phyloP scores from a whole-genome alignment of 1,140 invertebrate genomes.

The Phortica variegata region DNA sequence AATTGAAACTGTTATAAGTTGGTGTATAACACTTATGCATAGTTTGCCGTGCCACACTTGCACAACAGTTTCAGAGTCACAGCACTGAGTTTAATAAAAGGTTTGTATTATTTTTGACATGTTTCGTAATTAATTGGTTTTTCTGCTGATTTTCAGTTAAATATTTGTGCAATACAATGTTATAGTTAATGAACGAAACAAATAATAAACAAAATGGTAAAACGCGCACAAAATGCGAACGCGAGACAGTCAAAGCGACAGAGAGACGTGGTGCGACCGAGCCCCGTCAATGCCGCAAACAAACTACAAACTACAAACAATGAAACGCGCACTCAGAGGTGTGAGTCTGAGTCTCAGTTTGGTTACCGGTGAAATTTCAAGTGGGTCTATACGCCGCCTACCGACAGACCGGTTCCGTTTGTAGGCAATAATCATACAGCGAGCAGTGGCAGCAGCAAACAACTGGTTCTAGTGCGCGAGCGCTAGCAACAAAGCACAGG shows the following conservation, averaged over 20 bases:
- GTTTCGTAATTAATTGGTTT: too few species aligned
- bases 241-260: constrained; percentile 23
- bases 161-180: too few species aligned
- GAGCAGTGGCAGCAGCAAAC: constrained; percentile 12
- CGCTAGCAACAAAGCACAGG: too few species aligned
- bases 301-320: constrained; percentile 37
- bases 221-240: neutral
- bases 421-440: constrained; percentile 12
- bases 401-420: constrained; percentile 13
- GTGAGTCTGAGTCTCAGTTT: neutral
- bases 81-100: too few species aligned
- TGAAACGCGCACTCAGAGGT: constrained; percentile 4
- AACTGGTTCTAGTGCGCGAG: constrained; percentile 7
- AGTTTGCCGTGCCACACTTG: too few species aligned
- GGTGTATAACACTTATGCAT: too few species aligned
- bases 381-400: constrained; percentile 23
- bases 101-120: too few species aligned
- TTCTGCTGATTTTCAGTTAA: too few species aligned
- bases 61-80: too few species aligned
- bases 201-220: too few species aligned
- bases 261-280: constrained; percentile 36
- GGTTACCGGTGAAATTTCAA: constrained; percentile 38
- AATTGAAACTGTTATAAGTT: too few species aligned
- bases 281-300: constrained; percentile 46
- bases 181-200: too few species aligned